Evolutionary conservation across 2,888 invertebrate genomes (phyloP).

Genomic region (Catocala nupta): DNA sequence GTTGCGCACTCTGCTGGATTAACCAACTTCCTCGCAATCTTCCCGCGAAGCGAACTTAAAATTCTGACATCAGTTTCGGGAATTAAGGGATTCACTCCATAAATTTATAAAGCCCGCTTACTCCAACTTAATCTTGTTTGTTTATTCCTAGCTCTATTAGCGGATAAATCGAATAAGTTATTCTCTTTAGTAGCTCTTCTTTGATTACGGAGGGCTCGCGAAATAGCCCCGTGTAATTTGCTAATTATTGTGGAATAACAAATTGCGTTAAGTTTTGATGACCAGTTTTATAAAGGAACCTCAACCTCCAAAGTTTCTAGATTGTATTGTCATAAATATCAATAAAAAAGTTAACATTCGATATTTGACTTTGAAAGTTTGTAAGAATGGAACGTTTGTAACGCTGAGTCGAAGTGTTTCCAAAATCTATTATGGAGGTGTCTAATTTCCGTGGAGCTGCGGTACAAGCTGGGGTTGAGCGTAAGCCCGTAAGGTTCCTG

Average conservation of each 20-base stretch:
- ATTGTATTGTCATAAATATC: constrained; percentile 30
- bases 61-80: constrained; percentile 79
- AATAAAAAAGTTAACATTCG: constrained; percentile 22
- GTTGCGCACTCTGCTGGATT: constrained; percentile 67
- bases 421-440: constrained; percentile 72
- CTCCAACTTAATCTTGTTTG: constrained; percentile 78
- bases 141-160: constrained; percentile 79
- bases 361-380: constrained; percentile 16
- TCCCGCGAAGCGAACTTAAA: constrained; percentile 74
- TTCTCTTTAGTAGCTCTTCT: constrained; percentile 75
- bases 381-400: constrained; percentile 18
- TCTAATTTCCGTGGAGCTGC: constrained; percentile 72
- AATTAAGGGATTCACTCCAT: constrained; percentile 75
- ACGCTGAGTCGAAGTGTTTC: constrained; percentile 44
- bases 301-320: constrained; percentile 3
- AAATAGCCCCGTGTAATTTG: constrained; percentile 70
- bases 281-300: constrained; percentile 19
- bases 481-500: constrained; percentile 79
- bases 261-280: constrained; percentile 59
- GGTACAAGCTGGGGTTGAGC: constrained; percentile 57
- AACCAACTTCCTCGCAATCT: constrained; percentile 72
- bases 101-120: constrained; percentile 76
- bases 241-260: constrained; percentile 69
- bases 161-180: constrained; percentile 81
- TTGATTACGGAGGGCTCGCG: constrained; percentile 68